Base-by-base conservation (phyloP, 2,797 vertebrate species). In the Gymnoscopelus microlampas region DNA sequence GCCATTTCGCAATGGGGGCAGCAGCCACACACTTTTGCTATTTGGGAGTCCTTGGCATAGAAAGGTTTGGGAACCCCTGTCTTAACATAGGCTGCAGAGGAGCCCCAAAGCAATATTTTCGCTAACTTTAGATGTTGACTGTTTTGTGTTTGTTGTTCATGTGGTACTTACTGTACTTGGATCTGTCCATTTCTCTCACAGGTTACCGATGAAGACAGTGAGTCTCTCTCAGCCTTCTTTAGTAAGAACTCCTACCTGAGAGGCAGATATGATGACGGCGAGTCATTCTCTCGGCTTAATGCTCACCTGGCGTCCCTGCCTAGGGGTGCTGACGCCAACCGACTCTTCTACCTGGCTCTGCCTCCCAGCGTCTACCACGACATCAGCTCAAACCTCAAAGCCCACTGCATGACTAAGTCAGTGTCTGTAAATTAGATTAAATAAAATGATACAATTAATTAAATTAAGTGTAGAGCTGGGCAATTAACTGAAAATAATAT, bases 321-420 rank as follows among this genome's bases (percentile, higher is more conserved):
- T 1, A 92, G 92, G 1, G 96, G 95, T 2, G 5, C 49, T 0
- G 71, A 84, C 0, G 91, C 95, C 73, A 96, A 96, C 83, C 91
- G 94, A 3, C 92, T 98, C 66, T 98, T 96, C 88, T 98, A 97
- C 88, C 74, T 98, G 87, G 96, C 96, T 3, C 88, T 98, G 73
- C 96, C 96, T 0, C 96, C 96, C 11, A 96, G 93, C 0, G 93
- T 97, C 63, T 98, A 97, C 29, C 93, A 94, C n/a, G 70, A 90
- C 0, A 95, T 96, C 83, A 95, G 94, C 78, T 85, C 88, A 60
- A 96, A 97, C 88, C 95, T 98, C 90, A 87, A 74, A 1, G 70
- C 87, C 55, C 88, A 88, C 73, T 97, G 96, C 91, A 94, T 95
- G 93, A 94, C 94, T 80, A 92, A 70, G 92, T 93, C 86, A 92